Conservation (phyloP, 1,140 invertebrate genomes). For the Xylocopa sonorina region DNA sequence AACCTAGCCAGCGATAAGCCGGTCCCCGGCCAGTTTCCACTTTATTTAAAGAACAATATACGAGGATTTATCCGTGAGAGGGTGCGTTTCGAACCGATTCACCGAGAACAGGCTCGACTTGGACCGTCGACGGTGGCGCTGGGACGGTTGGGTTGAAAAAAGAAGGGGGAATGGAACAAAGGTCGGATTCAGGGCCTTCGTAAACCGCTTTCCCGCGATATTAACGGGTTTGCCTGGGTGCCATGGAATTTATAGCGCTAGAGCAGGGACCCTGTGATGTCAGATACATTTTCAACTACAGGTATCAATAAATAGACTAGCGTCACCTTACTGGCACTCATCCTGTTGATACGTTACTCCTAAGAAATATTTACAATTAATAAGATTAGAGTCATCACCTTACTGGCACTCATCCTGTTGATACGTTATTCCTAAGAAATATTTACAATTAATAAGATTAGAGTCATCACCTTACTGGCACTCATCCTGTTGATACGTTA, state of each 20-base stretch:
- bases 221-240: slow-evolving; percentile 70
- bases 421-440: no score
- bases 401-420: no score
- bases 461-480: no score
- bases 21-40: neutral
- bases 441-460: no score
- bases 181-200: slow-evolving; percentile 67
- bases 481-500: no score
- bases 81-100: neutral
- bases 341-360: no score
- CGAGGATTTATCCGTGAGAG: slow-evolving; percentile 15
- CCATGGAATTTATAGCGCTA: slow-evolving; percentile 73
- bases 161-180: slow-evolving; percentile 68
- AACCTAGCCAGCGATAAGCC: neutral
- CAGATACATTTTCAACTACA: no score
- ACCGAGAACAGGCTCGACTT: neutral
- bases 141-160: neutral
- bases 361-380: no score
- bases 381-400: no score
- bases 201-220: slow-evolving; percentile 77
- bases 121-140: neutral
- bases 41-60: slow-evolving; percentile 20
- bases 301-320: no score
- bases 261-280: no score
- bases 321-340: no score